Evolutionary conservation across 1,140 invertebrate genomes (phyloP).

Genomic region (Paraescarpia echinospica): DNA sequence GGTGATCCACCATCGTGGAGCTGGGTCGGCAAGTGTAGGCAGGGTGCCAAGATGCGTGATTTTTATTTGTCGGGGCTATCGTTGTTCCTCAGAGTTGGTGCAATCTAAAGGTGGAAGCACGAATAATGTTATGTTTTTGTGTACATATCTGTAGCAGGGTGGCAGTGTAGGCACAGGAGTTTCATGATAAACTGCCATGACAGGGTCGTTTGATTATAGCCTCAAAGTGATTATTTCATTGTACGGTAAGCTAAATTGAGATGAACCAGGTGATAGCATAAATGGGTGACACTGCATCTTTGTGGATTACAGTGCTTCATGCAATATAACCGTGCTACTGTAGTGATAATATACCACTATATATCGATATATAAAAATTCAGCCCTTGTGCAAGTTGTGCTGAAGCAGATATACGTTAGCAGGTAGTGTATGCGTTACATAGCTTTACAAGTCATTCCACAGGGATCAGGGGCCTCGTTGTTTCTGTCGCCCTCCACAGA

Average conservation of each 20-base stretch:
- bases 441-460: not conserved
- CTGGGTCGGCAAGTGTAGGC: not conserved
- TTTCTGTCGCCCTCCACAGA: not conserved
- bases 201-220: not conserved
- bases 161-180: not conserved
- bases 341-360: not conserved
- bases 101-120: not conserved
- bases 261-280: not conserved
- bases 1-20: not conserved
- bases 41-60: not conserved
- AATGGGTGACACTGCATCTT: not conserved
- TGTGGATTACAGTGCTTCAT: not conserved
- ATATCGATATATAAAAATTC: not conserved
- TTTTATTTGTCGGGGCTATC: not conserved
- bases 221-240: not conserved
- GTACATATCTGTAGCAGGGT: not conserved
- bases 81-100: not conserved
- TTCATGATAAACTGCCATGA: not conserved
- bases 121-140: not conserved
- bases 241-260: not conserved
- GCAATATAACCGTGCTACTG: not conserved
- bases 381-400: not conserved
- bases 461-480: not conserved
- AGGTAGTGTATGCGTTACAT: not conserved
- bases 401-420: too few relatives aligned